Conservation (phyloP, 2,113 vertebrate genomes). For the Paralichthys olivaceus region DNA sequence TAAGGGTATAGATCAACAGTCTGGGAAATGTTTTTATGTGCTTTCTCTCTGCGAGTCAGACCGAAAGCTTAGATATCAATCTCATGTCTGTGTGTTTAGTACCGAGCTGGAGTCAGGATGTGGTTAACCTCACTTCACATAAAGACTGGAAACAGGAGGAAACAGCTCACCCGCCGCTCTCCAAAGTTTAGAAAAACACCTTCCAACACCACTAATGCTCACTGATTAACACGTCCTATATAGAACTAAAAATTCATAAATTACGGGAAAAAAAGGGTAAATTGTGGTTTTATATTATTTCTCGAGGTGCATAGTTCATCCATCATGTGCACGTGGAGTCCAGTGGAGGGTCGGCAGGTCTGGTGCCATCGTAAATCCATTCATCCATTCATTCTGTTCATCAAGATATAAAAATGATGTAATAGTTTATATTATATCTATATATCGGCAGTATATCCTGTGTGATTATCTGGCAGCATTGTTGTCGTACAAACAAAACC, state of each 20-base stretch:
- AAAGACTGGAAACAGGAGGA: background rate
- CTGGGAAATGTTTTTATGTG: background rate
- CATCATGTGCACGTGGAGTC: background rate
- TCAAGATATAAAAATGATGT: background rate
- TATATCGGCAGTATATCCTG: background rate
- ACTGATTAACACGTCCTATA: background rate
- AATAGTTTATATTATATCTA: background rate
- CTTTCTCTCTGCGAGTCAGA: background rate
- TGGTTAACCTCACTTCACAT: background rate
- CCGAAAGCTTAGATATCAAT: background rate
- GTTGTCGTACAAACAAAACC: background rate
- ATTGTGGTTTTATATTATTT: background rate
- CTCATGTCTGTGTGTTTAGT: slow-evolving; percentile 2
- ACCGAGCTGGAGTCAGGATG: background rate
- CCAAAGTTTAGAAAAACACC: background rate
- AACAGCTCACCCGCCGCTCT: background rate
- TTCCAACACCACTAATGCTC: background rate
- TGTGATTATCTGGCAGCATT: background rate
- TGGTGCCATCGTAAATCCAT: background rate
- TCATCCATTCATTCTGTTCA: background rate
- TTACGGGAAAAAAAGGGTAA: background rate
- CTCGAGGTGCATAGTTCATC: background rate
- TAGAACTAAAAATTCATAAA: background rate
- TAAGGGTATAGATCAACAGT: background rate
- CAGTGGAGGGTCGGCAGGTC: background rate